Evolutionary conservation across 2,113 vertebrate species (phyloP), one percentile per base, ranked within the genome.

Genomic region (Eretmodus cyanostictus): DNA sequence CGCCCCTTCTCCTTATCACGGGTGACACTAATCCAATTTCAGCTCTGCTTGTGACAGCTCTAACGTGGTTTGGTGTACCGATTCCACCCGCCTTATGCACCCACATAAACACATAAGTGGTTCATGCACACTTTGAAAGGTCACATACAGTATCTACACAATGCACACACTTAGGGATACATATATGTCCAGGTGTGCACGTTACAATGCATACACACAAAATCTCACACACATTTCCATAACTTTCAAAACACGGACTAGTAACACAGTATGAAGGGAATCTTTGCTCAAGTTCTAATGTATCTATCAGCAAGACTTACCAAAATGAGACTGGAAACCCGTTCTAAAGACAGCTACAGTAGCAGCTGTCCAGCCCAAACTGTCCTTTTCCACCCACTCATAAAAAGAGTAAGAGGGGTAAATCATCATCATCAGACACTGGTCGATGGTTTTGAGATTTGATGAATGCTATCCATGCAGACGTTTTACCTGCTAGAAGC

Each of bases 21-120:
- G 94, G 86, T 95, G 95, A 96, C 96, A 94, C 95, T 96, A 96
- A 96, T 96, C 95, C 95, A 94, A 96, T 96, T 96, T 94, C 92
- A 86, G 92, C 92, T 85, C 89, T 71, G 87, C 95, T 94, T 88
- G 91, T 94, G 96, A 95, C 94, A 92, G 90, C 87, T 90, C 93
- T 95, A 95, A 95, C 88, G 81, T 80, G 88, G 91, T 94, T 96
- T 93, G 93, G 91, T 94, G 93, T 94, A 93, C 93, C 16, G 87
- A 95, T 87, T 87, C 88, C 57, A 84, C 45, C 87, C 86, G 45
- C 68, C 55, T 53, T 78, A 68, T 51, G 73, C 38, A 40, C 85
- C 22, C 87, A n/a, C 82, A 83, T 82, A 89, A 53, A 87, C 54
- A 88, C 86, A 79, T 53, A 55, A 82, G 78, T 49, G 73, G 68